Conservation (phyloP, 2,113 vertebrate genomes). For the Eclectus roratus region DNA sequence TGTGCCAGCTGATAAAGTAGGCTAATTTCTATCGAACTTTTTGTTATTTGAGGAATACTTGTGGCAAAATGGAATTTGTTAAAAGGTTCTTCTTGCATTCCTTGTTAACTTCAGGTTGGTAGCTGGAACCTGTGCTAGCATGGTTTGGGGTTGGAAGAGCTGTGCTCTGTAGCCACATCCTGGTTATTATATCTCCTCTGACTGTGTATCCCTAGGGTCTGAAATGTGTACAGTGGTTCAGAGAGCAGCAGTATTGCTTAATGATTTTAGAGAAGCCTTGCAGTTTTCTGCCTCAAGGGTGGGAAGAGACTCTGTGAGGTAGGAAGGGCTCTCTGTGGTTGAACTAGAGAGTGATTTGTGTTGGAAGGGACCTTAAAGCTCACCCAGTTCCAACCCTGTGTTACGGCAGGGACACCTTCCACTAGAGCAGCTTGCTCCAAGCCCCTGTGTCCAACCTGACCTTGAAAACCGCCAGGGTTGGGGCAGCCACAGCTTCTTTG, state of each 20-base stretch:
- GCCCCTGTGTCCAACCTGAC: background rate
- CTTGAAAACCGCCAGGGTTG: background rate
- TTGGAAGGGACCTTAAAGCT: background rate
- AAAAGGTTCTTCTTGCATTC: background rate
- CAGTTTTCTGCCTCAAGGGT: background rate
- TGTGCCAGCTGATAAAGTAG: constrained; percentile 16
- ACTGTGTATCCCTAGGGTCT: background rate
- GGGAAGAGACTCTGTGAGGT: background rate
- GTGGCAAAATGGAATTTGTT: background rate
- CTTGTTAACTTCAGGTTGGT: background rate
- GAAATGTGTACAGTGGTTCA: background rate
- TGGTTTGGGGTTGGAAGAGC: background rate
- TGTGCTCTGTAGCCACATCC: background rate
- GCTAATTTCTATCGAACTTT: constrained; percentile 10
- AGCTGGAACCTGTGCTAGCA: background rate
- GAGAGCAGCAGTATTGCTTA: background rate
- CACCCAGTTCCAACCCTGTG: background rate
- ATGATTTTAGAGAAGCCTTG: background rate
- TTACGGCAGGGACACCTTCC: background rate
- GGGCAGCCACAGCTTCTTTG: too few species aligned
- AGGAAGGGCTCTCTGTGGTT: background rate
- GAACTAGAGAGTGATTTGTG: background rate
- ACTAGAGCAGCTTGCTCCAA: background rate
- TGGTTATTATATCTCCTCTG: background rate
- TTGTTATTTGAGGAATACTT: background rate